Base-by-base conservation (phyloP, 2,888 invertebrate genomes). In the Chymomyza fuscimana region DNA sequence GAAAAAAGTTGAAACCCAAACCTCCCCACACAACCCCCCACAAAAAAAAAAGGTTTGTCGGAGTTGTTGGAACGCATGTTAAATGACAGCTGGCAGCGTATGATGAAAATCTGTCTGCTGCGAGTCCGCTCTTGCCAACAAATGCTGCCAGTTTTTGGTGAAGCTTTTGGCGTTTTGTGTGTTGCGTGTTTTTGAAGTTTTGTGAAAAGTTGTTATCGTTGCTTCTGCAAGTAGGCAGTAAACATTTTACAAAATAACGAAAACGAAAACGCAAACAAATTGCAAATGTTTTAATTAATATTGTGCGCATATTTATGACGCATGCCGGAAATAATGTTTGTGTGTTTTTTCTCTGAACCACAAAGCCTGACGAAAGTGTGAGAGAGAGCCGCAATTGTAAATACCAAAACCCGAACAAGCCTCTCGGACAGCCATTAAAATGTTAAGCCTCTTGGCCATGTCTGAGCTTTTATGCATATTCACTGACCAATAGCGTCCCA, bases 401-500 rank as follows among this genome's bases (percentile, higher is more conserved):
- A 36, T 36, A 36, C 36, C 36, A 36, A 46, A 46, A 46, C 6
- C 32, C 32, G 40, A 5, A 46, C 29, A 10, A 4, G 56, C 64
- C 73, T 54, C 54, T 60, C 69, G 69, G 56, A 52, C 63, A 60
- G 69, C 71, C 69, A 72, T 78, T 73, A 71, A 67, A 67, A 66
- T 60, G 25, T 61, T 52, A 40, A 16, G 54, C 51, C 56, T 59
- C 22, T 52, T 50, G 54, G 65, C 66, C 50, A 52, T 66, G 7
- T 51, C 40, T 5, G 60, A 9, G 12, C 19, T 25, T 19, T 25
- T 3, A 36, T 16, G 15, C 12, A 19, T 54, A 7, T 54, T 19
- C n/a, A 54, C 54, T 54, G 54, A n/a, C 54, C 22, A 10, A 54
- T 10, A 19, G 16, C 22, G 54, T 5, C 54, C 16, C 32, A 32